phyloP scores from a whole-genome alignment of 2,113 vertebrate species.

The Grus americana region DNA sequence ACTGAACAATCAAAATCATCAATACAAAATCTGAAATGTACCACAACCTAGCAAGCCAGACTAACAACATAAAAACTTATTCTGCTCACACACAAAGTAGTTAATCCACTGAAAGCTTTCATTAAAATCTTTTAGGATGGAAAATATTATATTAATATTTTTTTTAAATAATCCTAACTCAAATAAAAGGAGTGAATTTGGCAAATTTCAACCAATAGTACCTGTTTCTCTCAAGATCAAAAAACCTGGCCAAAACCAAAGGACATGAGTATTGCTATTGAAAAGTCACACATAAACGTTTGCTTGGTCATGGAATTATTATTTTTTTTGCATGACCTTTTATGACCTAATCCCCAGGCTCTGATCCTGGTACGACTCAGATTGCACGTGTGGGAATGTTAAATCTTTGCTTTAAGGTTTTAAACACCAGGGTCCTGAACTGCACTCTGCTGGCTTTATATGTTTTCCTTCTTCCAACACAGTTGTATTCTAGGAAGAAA shows the following conservation, averaged over 20 bases:
- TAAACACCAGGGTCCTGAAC: neutral
- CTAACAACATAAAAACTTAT: neutral
- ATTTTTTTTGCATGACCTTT: neutral
- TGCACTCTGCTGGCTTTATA: neutral
- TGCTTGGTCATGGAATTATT: neutral
- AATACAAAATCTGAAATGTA: neutral
- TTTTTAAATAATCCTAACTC: neutral
- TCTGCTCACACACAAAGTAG: neutral
- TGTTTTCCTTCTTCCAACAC: neutral
- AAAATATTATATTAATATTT: neutral
- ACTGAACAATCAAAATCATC: neutral
- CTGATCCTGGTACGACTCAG: neutral
- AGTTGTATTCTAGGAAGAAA: neutral
- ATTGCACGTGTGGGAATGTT: neutral
- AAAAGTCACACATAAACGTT: neutral
- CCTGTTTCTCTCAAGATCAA: neutral
- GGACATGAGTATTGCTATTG: rapidly evolving
- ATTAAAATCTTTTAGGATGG: neutral
- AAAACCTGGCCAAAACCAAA: neutral
- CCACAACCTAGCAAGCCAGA: neutral
- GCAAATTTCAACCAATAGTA: neutral
- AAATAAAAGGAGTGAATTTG: neutral
- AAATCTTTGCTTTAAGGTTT: neutral
- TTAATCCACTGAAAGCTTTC: neutral
- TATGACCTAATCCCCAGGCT: neutral